These are phyloP conservation scores for Philaenus spumarius DNA, from an alignment of 1,140 invertebrate genomes.

Conservation along the genomic window DNA sequence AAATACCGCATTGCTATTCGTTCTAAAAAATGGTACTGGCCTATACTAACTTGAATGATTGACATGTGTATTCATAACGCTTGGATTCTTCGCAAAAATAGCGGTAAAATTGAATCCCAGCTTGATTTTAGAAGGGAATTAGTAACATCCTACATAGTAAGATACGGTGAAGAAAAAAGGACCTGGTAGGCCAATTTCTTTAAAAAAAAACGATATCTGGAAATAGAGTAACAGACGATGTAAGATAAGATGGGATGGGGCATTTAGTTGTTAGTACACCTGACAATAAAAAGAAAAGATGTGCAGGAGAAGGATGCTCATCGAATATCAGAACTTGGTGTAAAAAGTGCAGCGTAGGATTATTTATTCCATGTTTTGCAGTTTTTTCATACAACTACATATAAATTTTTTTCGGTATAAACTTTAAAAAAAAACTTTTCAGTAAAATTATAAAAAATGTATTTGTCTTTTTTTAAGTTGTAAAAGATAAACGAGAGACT, in stretches of 20 bases:
- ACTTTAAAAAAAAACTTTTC: no score
- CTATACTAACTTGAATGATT: slow-evolving; percentile 33
- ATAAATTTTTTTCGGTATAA: no score
- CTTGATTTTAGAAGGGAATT: slow-evolving; percentile 28
- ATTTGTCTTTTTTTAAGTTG: no score
- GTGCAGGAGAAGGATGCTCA: no score
- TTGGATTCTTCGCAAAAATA: slow-evolving; percentile 32
- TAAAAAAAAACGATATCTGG: neutral
- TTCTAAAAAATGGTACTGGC: slow-evolving; percentile 39
- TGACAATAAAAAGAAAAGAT: slow-evolving; percentile 14
- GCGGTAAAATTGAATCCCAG: no score
- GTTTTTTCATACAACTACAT: no score
- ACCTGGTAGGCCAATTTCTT: neutral
- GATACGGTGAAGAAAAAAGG: slow-evolving; percentile 17
- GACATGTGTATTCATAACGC: slow-evolving; percentile 35
- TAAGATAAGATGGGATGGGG: slow-evolving; percentile 11
- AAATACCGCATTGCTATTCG: slow-evolving; percentile 34
- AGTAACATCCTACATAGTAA: slow-evolving; percentile 23
- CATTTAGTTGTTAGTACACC: no score
- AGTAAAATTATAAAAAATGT: no score
- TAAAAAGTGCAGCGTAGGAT: slow-evolving; percentile 16
- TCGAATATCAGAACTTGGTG: no score
- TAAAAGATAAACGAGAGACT: no score
- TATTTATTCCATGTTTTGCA: slow-evolving; percentile 10
- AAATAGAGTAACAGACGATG: neutral